phyloP scores from a whole-genome alignment of 1,140 invertebrate genomes.

The Rhopalosiphum maidis region DNA sequence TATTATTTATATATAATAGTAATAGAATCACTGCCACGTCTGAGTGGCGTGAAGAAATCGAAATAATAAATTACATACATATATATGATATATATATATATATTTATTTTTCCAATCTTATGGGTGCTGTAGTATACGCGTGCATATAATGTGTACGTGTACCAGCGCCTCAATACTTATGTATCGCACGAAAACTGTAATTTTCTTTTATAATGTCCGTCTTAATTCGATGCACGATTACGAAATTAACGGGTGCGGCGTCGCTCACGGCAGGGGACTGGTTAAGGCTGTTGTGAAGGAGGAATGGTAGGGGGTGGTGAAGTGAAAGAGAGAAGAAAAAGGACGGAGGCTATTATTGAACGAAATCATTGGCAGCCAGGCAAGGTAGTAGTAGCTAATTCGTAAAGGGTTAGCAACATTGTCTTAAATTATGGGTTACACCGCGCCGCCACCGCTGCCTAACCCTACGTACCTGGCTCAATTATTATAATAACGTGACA shows the following conservation, averaged over 20 bases:
- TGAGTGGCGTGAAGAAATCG: background rate
- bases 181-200: conserved; percentile 49
- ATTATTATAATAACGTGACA: conserved; percentile 57
- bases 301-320: background rate
- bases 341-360: conserved; percentile 52
- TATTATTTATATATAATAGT: conserved; percentile 4
- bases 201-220: conserved; percentile 46
- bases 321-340: background rate
- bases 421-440: conserved; percentile 56
- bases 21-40: background rate
- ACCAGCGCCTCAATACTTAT: conserved; percentile 41
- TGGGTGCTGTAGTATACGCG: background rate
- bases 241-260: conserved; percentile 56
- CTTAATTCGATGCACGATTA: conserved; percentile 52
- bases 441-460: background rate
- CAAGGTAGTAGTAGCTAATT: conserved; percentile 50
- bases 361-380: conserved; percentile 48
- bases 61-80: conserved; percentile 10
- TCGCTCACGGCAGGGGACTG: conserved; percentile 31
- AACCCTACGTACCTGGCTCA: background rate
- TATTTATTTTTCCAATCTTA: conserved; percentile 7
- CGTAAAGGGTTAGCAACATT: conserved; percentile 54
- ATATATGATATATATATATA: background rate
- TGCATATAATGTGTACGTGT: conserved; percentile 24
- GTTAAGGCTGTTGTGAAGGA: background rate